phyloP scores from a whole-genome alignment of 1,140 invertebrate genomes.

The Heliconius himera region DNA sequence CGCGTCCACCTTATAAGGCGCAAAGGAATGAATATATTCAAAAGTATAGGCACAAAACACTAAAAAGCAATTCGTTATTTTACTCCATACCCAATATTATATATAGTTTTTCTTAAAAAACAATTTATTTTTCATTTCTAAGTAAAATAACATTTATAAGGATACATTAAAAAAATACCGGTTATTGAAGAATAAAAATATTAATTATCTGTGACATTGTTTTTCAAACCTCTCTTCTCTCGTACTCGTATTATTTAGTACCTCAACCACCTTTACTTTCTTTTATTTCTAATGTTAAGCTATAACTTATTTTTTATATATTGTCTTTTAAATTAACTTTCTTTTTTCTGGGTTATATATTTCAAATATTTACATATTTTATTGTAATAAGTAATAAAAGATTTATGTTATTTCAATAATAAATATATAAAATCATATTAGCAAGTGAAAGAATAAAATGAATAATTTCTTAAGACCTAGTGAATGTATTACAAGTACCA shows the following conservation, averaged over 20 bases:
- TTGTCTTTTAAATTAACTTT: no score
- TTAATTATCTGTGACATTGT: no score
- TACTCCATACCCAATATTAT: background rate
- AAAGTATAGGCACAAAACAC: background rate
- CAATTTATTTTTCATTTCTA: background rate
- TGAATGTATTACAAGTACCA: slow-evolving; percentile 23
- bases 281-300: no score
- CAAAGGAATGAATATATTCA: slow-evolving; percentile 17
- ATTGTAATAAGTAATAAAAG: background rate
- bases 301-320: no score
- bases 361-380: no score
- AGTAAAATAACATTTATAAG: background rate
- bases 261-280: no score
- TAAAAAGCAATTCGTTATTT: background rate
- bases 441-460: background rate
- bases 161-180: background rate
- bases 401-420: background rate
- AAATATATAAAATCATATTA: background rate
- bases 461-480: slow-evolving; percentile 18
- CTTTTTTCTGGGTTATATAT: background rate
- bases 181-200: background rate
- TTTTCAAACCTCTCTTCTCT: no score
- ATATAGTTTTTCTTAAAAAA: background rate
- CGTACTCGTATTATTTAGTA: no score
- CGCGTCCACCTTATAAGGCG: slow-evolving; percentile 25